Conservation (phyloP, 1,140 invertebrate species). For the Elymnias hypermnestra region DNA sequence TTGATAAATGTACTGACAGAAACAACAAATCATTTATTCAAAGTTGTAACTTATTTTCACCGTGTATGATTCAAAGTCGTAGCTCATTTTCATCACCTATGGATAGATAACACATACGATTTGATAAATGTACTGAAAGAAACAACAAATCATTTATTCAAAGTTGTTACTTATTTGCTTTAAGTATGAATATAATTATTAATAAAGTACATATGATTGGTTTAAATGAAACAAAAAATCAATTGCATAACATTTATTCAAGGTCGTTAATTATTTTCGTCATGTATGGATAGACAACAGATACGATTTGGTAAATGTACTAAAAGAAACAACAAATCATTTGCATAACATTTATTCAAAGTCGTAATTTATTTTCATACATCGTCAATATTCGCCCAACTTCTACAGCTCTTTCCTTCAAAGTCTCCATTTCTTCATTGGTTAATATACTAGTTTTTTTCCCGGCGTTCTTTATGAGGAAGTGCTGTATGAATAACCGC, state of each 20-base stretch:
- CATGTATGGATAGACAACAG: too few species aligned
- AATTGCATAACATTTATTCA: too few species aligned
- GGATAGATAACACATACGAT: too few species aligned
- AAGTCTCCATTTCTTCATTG: constrained; percentile 70
- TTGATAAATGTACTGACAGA: too few species aligned
- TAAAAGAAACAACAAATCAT: neutral
- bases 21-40: neutral
- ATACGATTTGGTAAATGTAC: too few species aligned
- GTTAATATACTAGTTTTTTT: constrained; percentile 63
- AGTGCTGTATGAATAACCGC: constrained; percentile 87
- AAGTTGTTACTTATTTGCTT: neutral
- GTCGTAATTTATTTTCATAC: constrained; percentile 50
- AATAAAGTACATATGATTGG: too few species aligned
- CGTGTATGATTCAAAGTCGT: too few species aligned
- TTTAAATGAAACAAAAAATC: neutral
- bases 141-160: neutral
- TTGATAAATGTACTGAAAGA: too few species aligned
- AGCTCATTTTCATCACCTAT: too few species aligned
- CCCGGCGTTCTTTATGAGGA: constrained; percentile 81
- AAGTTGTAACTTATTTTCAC: neutral
- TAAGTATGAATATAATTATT: too few species aligned
- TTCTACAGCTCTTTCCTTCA: constrained; percentile 74
- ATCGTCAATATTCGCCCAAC: constrained; percentile 77
- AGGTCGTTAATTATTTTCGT: too few species aligned
- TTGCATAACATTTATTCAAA: constrained; percentile 36